Percentiles rank a stretch among this genome's conserved stretches.
phyloP scores from a whole-genome alignment of 92 coral and sea anemone genomes.

The Palythoa grandis region DNA sequence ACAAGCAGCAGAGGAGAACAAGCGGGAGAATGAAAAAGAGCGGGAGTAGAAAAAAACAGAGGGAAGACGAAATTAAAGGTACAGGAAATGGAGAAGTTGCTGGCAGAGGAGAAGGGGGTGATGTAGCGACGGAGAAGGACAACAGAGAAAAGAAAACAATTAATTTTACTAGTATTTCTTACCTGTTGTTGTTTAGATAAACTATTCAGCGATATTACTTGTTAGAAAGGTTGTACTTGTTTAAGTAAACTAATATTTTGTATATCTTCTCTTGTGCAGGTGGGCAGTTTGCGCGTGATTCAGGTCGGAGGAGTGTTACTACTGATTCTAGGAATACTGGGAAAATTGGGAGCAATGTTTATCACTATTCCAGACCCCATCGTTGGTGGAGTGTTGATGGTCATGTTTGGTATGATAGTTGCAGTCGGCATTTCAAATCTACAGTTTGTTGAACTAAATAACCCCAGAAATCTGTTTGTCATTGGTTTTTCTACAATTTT shows the following conservation, averaged over 20 bases:
- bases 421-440: slow-evolving; percentile 44
- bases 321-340: slow-evolving; percentile 43
- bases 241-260: neutral
- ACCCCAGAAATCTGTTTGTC: slow-evolving; percentile 44
- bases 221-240: neutral
- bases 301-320: slow-evolving; percentile 52
- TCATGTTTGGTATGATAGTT: neutral
- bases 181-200: no score
- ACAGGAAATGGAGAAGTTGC: no score
- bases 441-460: slow-evolving; percentile 49
- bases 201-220: neutral
- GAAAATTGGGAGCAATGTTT: slow-evolving; percentile 54
- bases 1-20: neutral
- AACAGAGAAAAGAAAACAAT: no score
- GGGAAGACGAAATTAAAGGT: no score
- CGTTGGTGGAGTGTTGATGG: slow-evolving; percentile 43
- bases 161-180: no score
- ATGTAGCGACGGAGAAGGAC: no score
- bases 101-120: no score
- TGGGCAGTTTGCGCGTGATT: slow-evolving; percentile 53
- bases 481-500: slow-evolving; percentile 44
- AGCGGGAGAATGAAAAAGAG: no score
- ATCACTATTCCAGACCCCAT: slow-evolving; percentile 57
- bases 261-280: slow-evolving; percentile 14
- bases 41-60: no score